Evolutionary conservation across 2,797 vertebrate species (phyloP), one percentile per base, ranked within the genome.

Genomic region (Bovichtus variegatus): DNA sequence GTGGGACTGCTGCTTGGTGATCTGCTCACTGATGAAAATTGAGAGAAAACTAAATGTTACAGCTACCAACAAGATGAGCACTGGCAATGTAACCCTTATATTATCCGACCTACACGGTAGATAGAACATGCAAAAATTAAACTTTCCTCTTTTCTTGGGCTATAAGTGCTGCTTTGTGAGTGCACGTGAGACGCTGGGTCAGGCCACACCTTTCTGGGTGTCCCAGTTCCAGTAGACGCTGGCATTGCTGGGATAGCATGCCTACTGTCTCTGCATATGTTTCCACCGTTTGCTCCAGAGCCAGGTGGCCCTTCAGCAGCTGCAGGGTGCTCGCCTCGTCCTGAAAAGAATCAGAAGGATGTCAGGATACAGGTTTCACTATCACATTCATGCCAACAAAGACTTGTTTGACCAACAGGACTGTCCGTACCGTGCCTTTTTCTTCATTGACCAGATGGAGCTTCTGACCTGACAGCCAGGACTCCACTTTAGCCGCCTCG

Each of bases 391-490:
- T 11, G 12, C 19, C 23, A 41, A 23, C 13, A 62, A 62, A 62
- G 6, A 47, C 2, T 8, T 19, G 29, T 31, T 0, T 40, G 43
- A 46, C 31, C 21, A 12, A 29, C n/a, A 25, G 40, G 12, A 8
- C 6, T 38, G 46, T 63, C 73, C 92, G 6, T 92, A 95, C 97
- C 83, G 95, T 96, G 71, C 97, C 97, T 71, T 97, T 97, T 78
- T 99, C 97, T 74, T 97, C 97, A 4, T 95, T 96, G 91, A 96
- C 96, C 88, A 98, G 96, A 51, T 98, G 96, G 40, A 99, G 93
- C 84, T 98, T 98, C 91, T 97, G 96, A 67, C 97, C 97, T 0
- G 97, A 97, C 94, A 99, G 96, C 97, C 97, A 98, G 23, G 97
- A 96, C 90, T 98, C 97, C 0, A 97, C 96, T 88, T 97, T 97